Evolutionary conservation across 2,797 vertebrate species (phyloP), one percentile per base, ranked within the genome.

Genomic region (Dallia pectoralis): DNA sequence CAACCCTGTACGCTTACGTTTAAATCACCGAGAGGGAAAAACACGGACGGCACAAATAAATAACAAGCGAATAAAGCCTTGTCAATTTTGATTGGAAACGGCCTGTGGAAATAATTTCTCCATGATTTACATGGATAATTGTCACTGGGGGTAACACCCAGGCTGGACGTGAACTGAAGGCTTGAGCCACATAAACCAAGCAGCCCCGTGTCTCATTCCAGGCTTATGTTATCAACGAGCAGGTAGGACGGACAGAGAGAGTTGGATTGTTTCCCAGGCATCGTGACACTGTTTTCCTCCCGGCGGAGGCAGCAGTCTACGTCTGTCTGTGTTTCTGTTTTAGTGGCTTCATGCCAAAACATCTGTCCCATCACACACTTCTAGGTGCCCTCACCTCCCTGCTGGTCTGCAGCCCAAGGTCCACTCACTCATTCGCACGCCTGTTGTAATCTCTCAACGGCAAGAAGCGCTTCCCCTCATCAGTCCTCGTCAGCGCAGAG

Each of bases 41-140:
- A 27, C 62, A 56, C 33, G 66, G 69, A 51, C 61, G 47, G 63
- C 47, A 64, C 61, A 68, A 66, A 73, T 62, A 74, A 74, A 40
- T 71, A 65, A 76, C 53, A 66, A 51, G 61, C 40, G 27, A 69
- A 65, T 77, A 47, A 56, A 63, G 69, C 65, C 59, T 36, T 65
- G 71, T 73, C 71, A 53, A 69, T 70, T 74, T 59, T n/a, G 69
- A 64, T 68, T 73, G 36, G 44, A 77, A 77, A 64, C 68, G 32
- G 40, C 19, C 40, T n/a, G 48, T 63, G 25, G 25, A 71, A 70
- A 61, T 51, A 71, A 36, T 62, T 72, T 53, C n/a, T 51, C 25
- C 69, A 62, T 64, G 59, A 61, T 65, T 72, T 56, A 44, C 48
- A 18, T 22, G 44, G 22, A 66, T 22, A 36, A 69, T 70, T 66